These are phyloP conservation scores for Microchirus variegatus DNA, from an alignment of 2,797 vertebrate species.

Conservation along the genomic window DNA sequence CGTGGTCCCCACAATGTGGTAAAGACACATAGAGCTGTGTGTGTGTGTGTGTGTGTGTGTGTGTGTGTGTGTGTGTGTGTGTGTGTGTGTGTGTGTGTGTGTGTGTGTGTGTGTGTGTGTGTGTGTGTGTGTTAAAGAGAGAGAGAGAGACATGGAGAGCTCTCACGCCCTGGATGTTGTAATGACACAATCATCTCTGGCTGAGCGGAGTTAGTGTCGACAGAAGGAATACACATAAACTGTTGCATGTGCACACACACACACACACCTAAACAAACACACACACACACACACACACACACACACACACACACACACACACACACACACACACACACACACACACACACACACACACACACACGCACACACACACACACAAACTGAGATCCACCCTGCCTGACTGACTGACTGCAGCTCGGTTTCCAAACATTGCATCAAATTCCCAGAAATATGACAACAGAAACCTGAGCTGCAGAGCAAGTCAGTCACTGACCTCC, in stretches of 20 bases:
- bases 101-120: too few relatives aligned
- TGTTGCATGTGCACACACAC: constrained; percentile 3
- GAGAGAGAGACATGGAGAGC: constrained; percentile 7
- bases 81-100: too few relatives aligned
- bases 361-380: constrained; percentile 36
- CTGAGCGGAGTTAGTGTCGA: constrained; percentile 44
- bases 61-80: too few relatives aligned
- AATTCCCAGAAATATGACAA: constrained; percentile 75
- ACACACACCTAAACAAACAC: constrained; percentile 28
- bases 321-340: constrained; percentile 35
- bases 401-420: constrained; percentile 52
- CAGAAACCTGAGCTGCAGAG: constrained; percentile 58
- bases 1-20: too few relatives aligned
- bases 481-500: constrained; percentile 51
- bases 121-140: not conserved
- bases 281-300: constrained; percentile 39
- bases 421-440: constrained; percentile 76
- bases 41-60: too few relatives aligned
- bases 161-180: constrained; percentile 60
- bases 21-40: too few relatives aligned
- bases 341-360: constrained; percentile 27
- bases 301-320: constrained; percentile 39
- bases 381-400: constrained; percentile 60
- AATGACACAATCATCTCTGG: constrained; percentile 66
- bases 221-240: constrained; percentile 31